Conservation (phyloP, 2,888 invertebrate genomes). For the Synergus itoensis region DNA sequence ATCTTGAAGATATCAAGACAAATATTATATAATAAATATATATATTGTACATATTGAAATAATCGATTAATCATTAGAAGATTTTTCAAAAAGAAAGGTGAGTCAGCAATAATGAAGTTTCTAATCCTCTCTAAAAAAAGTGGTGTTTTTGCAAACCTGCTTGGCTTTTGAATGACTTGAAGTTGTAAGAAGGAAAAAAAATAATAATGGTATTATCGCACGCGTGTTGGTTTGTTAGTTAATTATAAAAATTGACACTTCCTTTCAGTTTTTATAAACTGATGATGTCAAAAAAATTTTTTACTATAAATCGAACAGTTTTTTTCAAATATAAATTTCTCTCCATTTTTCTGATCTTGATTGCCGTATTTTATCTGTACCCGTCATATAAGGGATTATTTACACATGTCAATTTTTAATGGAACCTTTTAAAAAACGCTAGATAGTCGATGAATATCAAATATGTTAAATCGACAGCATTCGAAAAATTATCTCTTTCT, state of each 20-base stretch:
- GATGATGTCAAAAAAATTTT: background rate
- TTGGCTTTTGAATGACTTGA: no score
- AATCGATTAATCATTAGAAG: background rate
- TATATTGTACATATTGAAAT: background rate
- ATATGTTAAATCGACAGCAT: background rate
- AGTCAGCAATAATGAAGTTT: background rate
- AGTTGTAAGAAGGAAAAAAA: no score
- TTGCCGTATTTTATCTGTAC: background rate
- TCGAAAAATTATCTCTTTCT: background rate
- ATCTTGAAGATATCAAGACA: background rate
- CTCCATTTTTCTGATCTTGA: background rate
- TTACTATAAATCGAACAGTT: background rate
- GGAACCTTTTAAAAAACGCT: background rate
- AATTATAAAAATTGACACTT: background rate
- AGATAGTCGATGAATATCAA: background rate
- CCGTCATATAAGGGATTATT: background rate
- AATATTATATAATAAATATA: no score
- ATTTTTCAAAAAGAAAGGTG: background rate
- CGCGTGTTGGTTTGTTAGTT: no score
- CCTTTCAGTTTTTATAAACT: no score
- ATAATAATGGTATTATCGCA: no score
- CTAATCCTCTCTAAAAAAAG: background rate
- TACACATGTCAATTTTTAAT: background rate
- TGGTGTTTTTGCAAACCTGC: background rate
- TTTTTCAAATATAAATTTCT: background rate